These are phyloP conservation scores for Zalophus californianus DNA, from an alignment of 2,797 vertebrate genomes.

Conservation along the genomic window DNA sequence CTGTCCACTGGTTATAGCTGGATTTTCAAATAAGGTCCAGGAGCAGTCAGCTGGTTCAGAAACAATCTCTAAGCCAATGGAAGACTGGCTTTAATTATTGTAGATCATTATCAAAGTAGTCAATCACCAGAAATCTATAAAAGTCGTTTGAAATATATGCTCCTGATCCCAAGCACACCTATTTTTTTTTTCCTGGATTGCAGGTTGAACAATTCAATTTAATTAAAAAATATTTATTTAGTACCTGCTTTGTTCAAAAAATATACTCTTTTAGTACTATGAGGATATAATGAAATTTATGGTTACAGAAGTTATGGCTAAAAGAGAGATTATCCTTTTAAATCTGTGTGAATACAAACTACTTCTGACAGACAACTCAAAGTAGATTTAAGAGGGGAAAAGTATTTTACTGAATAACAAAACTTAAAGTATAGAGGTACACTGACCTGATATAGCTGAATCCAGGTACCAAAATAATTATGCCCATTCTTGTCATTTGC, in stretches of 20 bases:
- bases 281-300: not conserved
- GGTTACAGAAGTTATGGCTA: not conserved
- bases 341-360: not conserved
- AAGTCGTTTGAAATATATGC: not conserved
- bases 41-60: not conserved
- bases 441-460: not conserved
- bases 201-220: not conserved
- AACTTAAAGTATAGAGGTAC: not conserved
- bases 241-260: constrained; percentile 42
- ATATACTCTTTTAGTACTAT: not conserved
- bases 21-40: not conserved
- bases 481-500: not conserved
- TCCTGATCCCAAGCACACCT: not conserved
- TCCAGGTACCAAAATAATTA: not conserved
- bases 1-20: not conserved
- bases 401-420: not conserved
- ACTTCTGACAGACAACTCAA: not conserved
- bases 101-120: constrained; percentile 11
- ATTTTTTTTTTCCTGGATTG: not conserved
- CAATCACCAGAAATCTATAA: not conserved
- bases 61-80: not conserved
- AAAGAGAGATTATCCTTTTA: not conserved
- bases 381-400: not conserved
- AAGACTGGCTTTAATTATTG: not conserved
- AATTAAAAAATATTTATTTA: constrained; percentile 2